Base-by-base conservation (phyloP, 2,797 vertebrate genomes). In the Cuculus canorus region DNA sequence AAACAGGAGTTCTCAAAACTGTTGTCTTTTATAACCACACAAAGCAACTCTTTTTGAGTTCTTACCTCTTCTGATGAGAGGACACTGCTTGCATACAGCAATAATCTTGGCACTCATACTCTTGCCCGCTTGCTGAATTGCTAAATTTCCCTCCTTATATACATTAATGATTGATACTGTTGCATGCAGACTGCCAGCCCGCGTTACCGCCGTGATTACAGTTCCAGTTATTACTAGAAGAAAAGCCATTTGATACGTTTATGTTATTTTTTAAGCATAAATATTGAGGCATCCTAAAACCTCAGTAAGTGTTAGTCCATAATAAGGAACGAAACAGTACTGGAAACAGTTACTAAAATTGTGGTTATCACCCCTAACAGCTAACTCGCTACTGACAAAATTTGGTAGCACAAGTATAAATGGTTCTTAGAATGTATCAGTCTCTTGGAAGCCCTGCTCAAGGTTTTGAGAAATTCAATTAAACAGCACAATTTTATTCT, bases 41-140 rank as follows among this genome's bases (percentile, higher is more conserved):
- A 61, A 48, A 56, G 48, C 50, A 57, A 56, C 64, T 75, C 53
- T 5, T 90, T 70, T n/a, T 78, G 13, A 66, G 52, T 63, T 97
- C 99, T 98, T 93, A 99, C 99, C 99, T 99, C 99, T 98, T 95
- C 98, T 98, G 97, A 99, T 97, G 53, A 98, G 98, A 27, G 99
- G 99, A 76, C 99, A 99, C 96, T 99, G 99, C 97, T 98, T 99
- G 97, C 99, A 99, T 81, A 99, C 97, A 96, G 99, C 98, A 33
- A 98, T 54, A 64, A 99, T 98, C 97, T 98, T 99, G 97, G 98
- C 98, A 93, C 99, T 99, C 99, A 99, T 99, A 76, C 97, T 99
- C 97, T 99, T 99, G 88, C 99, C 99, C 0, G 99, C 99, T 97
- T 99, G 99, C 88, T 99, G 99, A 86, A 99, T 99, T 72, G 98